These are phyloP conservation scores for Sphenopsis melanotis DNA, from an alignment of 2,797 vertebrate genomes.

Conservation along the genomic window DNA sequence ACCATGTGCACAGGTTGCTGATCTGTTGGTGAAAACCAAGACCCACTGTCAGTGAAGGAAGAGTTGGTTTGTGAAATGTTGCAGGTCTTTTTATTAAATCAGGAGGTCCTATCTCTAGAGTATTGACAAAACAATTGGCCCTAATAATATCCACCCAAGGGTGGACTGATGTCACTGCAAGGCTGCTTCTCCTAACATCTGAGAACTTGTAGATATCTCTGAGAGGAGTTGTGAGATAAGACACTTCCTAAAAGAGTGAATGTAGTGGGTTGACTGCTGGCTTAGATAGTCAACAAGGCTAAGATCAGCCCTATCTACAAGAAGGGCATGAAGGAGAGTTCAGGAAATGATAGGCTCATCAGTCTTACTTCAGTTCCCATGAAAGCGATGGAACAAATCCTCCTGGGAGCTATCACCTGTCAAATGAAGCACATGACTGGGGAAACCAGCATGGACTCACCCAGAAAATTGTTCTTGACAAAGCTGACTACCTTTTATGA, in stretches of 20 bases:
- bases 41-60: neutral
- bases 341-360: neutral
- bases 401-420: neutral
- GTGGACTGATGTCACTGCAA: neutral
- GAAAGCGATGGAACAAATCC: neutral
- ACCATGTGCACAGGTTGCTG: neutral
- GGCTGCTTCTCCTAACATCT: neutral
- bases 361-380: neutral
- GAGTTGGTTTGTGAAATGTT: neutral
- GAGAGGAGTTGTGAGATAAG: neutral
- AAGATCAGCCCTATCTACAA: too few species aligned
- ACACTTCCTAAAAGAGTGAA: neutral
- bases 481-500: neutral
- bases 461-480: neutral
- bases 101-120: too few species aligned
- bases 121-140: neutral
- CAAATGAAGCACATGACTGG: neutral
- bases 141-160: neutral
- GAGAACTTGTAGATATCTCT: neutral
- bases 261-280: fast-evolving
- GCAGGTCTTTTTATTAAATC: too few species aligned
- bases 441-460: neutral
- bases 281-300: neutral
- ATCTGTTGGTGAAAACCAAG: neutral
- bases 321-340: neutral